These are phyloP conservation scores for Drosophila pseudoobscura DNA, from an alignment of 1,140 invertebrate genomes.

Conservation along the genomic window DNA sequence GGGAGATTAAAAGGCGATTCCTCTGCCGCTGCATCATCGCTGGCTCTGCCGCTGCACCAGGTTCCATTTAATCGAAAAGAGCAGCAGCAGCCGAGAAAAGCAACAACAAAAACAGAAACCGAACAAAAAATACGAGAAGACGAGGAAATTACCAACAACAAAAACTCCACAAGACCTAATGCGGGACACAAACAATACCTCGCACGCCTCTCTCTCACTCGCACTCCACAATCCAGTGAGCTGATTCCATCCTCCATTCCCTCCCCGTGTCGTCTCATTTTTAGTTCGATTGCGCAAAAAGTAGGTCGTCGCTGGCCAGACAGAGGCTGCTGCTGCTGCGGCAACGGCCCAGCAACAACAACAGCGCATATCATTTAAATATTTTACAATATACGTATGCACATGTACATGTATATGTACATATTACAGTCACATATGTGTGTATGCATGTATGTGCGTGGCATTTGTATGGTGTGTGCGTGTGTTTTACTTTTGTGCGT, in stretches of 20 bases:
- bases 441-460: not conserved
- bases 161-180: constrained; percentile 25
- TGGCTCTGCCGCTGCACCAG: not conserved
- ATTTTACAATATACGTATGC: constrained; percentile 55
- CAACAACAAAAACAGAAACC: constrained; percentile 15
- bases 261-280: constrained; percentile 57
- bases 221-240: constrained; percentile 12
- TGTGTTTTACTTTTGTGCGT: constrained; percentile 46
- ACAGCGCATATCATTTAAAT: constrained; percentile 74
- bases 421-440: constrained; percentile 26
- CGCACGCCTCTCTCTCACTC: constrained; percentile 2
- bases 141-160: constrained; percentile 30
- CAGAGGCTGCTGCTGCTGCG: constrained; percentile 37
- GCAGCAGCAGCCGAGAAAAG: too few species aligned
- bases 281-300: constrained; percentile 79
- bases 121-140: constrained; percentile 11
- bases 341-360: constrained; percentile 24
- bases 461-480: constrained; percentile 25
- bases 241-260: constrained; percentile 5
- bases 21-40: not conserved
- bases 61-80: constrained; percentile 7
- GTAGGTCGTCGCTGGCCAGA: constrained; percentile 75
- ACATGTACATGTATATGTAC: not conserved
- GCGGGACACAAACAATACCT: constrained; percentile 10
- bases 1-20: constrained; percentile 7